Conservation (phyloP, 1,140 invertebrate species). For the Acromyrmex charruanus region DNA sequence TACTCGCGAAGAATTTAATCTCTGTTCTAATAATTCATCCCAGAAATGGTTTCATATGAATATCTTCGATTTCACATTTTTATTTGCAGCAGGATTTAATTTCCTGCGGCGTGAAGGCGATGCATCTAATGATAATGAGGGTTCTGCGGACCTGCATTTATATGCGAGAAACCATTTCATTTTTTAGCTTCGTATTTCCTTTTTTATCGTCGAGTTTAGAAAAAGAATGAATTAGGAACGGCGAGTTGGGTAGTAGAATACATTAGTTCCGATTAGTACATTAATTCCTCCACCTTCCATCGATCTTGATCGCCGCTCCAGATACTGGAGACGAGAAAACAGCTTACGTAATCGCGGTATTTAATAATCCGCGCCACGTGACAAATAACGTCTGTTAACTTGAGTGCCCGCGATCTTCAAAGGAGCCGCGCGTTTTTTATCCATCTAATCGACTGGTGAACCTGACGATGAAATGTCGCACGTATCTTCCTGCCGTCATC, state of each 20-base stretch:
- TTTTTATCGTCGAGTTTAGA: conserved; percentile 28
- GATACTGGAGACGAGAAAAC: conserved; percentile 62
- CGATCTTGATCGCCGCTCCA: conserved; percentile 75
- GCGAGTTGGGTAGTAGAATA: conserved; percentile 9
- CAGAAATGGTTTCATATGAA: conserved; percentile 10
- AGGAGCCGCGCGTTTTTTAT: conserved; percentile 56
- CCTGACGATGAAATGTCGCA: not conserved
- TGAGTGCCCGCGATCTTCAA: conserved; percentile 64
- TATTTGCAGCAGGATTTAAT: conserved; percentile 47
- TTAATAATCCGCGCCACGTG: conserved; percentile 75
- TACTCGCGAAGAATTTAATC: conserved; percentile 25
- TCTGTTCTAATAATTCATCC: conserved; percentile 42
- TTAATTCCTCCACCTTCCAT: conserved; percentile 40
- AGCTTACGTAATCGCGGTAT: conserved; percentile 71
- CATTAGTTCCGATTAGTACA: conserved; percentile 63
- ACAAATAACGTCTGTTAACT: conserved; percentile 76
- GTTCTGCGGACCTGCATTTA: conserved; percentile 20
- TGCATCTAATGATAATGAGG: conserved; percentile 46
- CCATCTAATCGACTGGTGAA: conserved; percentile 59
- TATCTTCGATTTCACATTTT: conserved; percentile 42
- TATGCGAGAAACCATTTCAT: conserved; percentile 33
- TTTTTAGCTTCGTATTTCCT: conserved; percentile 5
- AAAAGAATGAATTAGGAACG: conserved; percentile 42
- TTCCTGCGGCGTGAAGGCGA: conserved; percentile 33
- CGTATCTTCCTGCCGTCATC: not conserved